phyloP scores from a whole-genome alignment of 2,888 invertebrate species.

The Trachelus tabidus region DNA sequence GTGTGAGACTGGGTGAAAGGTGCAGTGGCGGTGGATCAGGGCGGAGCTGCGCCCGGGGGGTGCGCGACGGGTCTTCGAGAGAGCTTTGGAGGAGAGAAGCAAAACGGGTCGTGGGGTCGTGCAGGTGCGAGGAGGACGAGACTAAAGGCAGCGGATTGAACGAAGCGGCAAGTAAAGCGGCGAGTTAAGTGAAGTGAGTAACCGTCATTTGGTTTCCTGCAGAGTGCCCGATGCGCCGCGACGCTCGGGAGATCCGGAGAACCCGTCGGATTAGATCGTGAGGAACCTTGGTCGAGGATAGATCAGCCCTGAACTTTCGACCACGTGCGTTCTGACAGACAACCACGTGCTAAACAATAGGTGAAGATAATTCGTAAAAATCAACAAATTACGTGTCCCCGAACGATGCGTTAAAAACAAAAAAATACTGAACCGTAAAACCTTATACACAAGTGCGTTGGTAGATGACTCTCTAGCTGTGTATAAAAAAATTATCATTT shows the following conservation, averaged over 20 bases:
- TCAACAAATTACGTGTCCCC: no score
- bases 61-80: slow-evolving; percentile 43
- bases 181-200: slow-evolving; percentile 17
- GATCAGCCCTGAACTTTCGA: no score
- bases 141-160: slow-evolving; percentile 1
- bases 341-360: no score
- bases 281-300: background rate
- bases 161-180: slow-evolving; percentile 5
- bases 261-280: slow-evolving; percentile 17
- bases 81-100: slow-evolving; percentile 3
- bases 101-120: slow-evolving; percentile 41
- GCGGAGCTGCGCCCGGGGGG: slow-evolving; percentile 63
- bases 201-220: slow-evolving; percentile 12
- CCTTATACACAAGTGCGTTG: no score
- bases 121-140: slow-evolving; percentile 47
- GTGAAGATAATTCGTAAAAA: no score
- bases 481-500: no score
- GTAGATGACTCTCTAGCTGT: rapidly evolving
- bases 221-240: slow-evolving; percentile 22
- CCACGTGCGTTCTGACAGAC: no score
- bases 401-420: no score
- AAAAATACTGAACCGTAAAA: no score
- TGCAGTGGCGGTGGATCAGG: slow-evolving; percentile 37
- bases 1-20: no score
- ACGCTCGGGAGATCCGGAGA: slow-evolving; percentile 17